These are phyloP conservation scores for Phodopus roborovskii DNA, from an alignment of 2,113 vertebrate species.

Conservation along the genomic window DNA sequence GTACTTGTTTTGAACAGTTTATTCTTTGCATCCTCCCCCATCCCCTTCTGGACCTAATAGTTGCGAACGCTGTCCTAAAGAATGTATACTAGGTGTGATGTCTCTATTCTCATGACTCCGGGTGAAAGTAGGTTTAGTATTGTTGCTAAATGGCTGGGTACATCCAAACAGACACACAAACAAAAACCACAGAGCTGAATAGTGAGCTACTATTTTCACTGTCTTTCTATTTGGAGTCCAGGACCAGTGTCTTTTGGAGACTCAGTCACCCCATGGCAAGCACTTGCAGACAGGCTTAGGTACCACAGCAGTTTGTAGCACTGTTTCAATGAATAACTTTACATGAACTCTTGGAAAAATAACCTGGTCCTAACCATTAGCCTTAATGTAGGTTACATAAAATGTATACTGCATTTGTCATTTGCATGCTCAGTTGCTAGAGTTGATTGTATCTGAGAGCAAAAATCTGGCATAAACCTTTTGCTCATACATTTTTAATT, in stretches of 20 bases:
- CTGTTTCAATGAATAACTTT: not conserved
- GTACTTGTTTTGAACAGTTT: not conserved
- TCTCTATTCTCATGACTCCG: not conserved
- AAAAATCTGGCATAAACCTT: constrained; percentile 70
- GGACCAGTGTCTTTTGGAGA: not conserved
- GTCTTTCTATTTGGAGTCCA: not conserved
- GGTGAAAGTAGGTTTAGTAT: not conserved
- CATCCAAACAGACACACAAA: not conserved
- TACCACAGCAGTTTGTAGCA: not conserved
- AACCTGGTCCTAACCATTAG: constrained; percentile 33
- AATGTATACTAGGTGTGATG: not conserved
- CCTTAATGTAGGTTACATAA: constrained; percentile 60
- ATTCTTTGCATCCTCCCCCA: not conserved
- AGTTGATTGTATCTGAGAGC: constrained; percentile 74
- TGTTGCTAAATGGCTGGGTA: not conserved
- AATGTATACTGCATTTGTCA: constrained; percentile 70
- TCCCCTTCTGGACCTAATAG: not conserved
- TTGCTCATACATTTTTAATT: constrained; percentile 81
- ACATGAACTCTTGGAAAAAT: constrained; percentile 49
- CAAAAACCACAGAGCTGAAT: not conserved
- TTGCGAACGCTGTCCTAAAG: not conserved
- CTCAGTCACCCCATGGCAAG: not conserved
- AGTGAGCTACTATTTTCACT: not conserved
- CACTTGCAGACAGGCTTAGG: too few relatives aligned
- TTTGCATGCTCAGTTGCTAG: constrained; percentile 56